Base-by-base conservation (phyloP, 2,888 invertebrate species). In the Baccha elongata region DNA sequence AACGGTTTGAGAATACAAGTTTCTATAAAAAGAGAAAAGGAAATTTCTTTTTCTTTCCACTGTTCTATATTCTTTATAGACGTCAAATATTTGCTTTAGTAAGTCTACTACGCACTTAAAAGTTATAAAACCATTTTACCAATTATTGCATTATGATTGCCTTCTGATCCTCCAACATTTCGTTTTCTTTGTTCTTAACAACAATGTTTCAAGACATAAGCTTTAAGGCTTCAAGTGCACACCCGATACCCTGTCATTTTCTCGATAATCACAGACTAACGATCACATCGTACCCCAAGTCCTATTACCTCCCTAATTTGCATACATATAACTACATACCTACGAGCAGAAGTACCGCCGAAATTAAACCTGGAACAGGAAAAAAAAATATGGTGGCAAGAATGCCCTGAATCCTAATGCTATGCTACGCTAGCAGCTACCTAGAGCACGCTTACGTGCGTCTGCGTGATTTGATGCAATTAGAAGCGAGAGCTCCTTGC, bases 401-500 rank as follows among this genome's bases (percentile, higher is more conserved):
- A 83, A 83, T 83, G 75, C 65, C 81, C 76, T 40, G 83, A 55
- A 76, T 83, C 76, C 72, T 78, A 72, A 83, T 83, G 64, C 75
- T 65, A 65, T 67, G 71, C 60, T 52, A 73, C 50, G 78, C 83
- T 76, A 68, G 68, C 37, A 68, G 78, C 83, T 78, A 76, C 83
- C 76, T 78, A 68, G 68, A 76, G 78, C 83, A 83, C 83, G 83
- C 83, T 83, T 83, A 64, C 46, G 53, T 73, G 23, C 55, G 83
- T 73, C 62, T 83, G 83, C 83, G 83, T 83, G 83, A 72, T 83
- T 78, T 73, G 55, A 73, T 67, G 73, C 83, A 83, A 83, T 83
- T 83, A 83, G 72, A 35, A 26, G 65, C 11, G 35, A 64, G 50
- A 64, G 50, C 64, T 55, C 17, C 58, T 48, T 48, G 53, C 48